Conservation (phyloP, 2,113 vertebrate species). For the Cervus canadensis region DNA sequence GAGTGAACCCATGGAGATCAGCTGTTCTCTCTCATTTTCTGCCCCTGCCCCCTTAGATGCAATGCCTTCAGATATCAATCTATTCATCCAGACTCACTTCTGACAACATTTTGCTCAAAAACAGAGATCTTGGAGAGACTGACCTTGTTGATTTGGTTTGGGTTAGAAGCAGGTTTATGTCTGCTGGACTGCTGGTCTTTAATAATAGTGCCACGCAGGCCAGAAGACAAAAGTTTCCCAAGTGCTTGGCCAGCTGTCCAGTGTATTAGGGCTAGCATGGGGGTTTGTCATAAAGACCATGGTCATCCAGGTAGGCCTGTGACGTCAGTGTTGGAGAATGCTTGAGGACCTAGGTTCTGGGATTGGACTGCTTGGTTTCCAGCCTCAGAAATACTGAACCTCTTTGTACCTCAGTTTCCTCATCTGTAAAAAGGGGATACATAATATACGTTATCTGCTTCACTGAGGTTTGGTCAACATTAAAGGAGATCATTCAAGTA, state of each 20-base stretch:
- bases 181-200: neutral
- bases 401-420: neutral
- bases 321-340: neutral
- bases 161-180: neutral
- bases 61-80: neutral
- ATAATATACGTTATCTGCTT: neutral
- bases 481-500: neutral
- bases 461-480: neutral
- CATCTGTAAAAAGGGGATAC: neutral
- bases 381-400: neutral
- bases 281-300: accelerated
- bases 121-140: no score
- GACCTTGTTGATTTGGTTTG: neutral
- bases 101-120: neutral
- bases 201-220: neutral
- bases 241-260: neutral
- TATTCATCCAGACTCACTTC: neutral
- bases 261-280: neutral
- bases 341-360: neutral
- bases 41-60: neutral
- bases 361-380: neutral
- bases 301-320: accelerated
- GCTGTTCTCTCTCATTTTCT: neutral
- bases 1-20: neutral
- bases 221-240: neutral